phyloP scores from a whole-genome alignment of 64 coral and sea anemone species.

The Pocillopora damicornis region DNA sequence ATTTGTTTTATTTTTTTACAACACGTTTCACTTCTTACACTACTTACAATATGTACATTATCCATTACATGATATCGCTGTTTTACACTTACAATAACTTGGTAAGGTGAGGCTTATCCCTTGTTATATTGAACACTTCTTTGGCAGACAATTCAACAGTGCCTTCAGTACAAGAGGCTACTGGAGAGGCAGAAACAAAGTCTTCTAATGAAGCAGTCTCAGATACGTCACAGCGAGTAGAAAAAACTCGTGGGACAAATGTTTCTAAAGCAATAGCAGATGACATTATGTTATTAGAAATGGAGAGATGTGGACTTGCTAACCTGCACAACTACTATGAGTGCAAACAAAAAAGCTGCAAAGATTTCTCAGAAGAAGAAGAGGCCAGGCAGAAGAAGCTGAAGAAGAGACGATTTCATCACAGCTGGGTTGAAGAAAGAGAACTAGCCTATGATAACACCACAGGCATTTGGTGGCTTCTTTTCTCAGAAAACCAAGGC shows the following conservation, averaged over 20 bases:
- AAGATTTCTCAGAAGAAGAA: conserved; percentile 31
- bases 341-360: conserved; percentile 30
- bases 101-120: too few relatives aligned
- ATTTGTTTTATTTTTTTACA: too few relatives aligned
- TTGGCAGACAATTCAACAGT: conserved; percentile 6
- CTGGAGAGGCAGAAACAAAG: background rate
- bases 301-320: background rate
- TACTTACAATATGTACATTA: too few relatives aligned
- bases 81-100: too few relatives aligned
- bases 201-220: conserved; percentile 16
- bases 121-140: conserved; percentile 2
- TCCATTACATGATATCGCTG: too few relatives aligned
- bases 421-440: conserved; percentile 45
- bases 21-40: too few relatives aligned
- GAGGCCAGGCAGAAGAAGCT: too few relatives aligned
- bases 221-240: conserved; percentile 11
- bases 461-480: conserved; percentile 45
- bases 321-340: conserved; percentile 40
- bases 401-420: conserved; percentile 17
- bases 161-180: conserved; percentile 12
- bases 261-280: conserved; percentile 30
- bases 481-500: conserved; percentile 43
- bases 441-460: conserved; percentile 32
- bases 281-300: conserved; percentile 33
- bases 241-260: conserved; percentile 8